Conservation (phyloP, 2,888 invertebrate genomes). For the Nemotelus nigrinus region DNA sequence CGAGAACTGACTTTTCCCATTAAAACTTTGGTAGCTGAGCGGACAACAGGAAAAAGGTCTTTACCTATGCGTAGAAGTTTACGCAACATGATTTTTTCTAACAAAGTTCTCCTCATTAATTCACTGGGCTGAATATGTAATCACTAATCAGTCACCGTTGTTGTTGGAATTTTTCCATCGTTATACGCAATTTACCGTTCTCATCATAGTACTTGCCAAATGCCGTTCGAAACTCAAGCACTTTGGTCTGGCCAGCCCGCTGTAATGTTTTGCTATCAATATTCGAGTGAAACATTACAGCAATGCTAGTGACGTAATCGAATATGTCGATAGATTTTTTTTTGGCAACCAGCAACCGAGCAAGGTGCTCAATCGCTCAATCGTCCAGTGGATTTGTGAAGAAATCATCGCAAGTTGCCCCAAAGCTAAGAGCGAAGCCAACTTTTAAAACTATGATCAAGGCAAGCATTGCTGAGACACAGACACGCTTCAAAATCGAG, state of each 20-base stretch:
- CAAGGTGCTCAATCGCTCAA: neutral
- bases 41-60: neutral
- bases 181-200: neutral
- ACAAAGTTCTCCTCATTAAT: constrained; percentile 24
- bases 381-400: constrained; percentile 9
- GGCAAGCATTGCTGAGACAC: neutral
- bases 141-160: neutral
- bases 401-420: constrained; percentile 12
- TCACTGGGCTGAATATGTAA: neutral
- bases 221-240: neutral
- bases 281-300: neutral
- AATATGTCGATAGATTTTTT: neutral
- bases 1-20: constrained; percentile 21
- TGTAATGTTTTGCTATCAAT: neutral
- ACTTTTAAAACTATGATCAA: constrained; percentile 26
- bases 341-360: neutral
- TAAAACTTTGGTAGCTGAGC: neutral
- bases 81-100: neutral
- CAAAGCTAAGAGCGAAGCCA: neutral
- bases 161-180: neutral
- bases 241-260: neutral
- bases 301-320: neutral
- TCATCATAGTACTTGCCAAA: neutral
- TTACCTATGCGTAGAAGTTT: neutral
- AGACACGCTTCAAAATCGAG: constrained; percentile 1